Base-by-base conservation (phyloP, 2,113 vertebrate genomes). In the Symphodus melops region DNA sequence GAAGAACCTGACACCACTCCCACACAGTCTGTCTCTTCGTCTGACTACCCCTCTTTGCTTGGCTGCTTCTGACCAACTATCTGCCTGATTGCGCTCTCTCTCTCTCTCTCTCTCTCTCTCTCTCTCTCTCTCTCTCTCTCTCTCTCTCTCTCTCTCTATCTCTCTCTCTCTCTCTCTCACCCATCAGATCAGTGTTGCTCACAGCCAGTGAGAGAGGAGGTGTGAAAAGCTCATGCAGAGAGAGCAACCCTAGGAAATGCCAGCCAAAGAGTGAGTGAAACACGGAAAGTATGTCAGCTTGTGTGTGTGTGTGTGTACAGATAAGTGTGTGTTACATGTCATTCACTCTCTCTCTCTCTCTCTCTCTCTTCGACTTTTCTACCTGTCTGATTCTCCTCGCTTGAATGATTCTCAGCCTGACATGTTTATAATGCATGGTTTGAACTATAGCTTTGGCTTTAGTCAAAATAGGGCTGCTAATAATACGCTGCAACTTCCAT, bases 181-280 rank as follows among this genome's bases (percentile, higher is more conserved):
- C 68, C 78, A 81, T 89, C 84, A 85, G 85, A 90, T 91, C 90
- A 52, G 81, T 86, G 86, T 64, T 87, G 72, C 84, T 82, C 81
- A 68, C 70, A 84, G 83, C 42, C 60, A 55, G 67, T 37, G 68
- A 84, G 57, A 72, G 81, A 84, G 83, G 83, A 89, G 83, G 88
- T 87, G 86, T 84, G 83, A 90, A 89, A 88, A 89, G 81, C 86
- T 86, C 78, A 70, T 48, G 80, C 68, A 82, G 80, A 39, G 85
- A 81, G 74, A 88, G 85, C 75, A 81, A 86, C 82, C 86, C 83
- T 66, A 68, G 81, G 86, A 90, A 88, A 84, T 78, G 80, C 75
- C 86, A 82, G 83, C 88, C 78, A 84, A 79, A 83, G 72, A 87
- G 79, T 66, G 82, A 90, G 77, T 80, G 81, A 78, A 84, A 83